A percentile compares a stretch with the other conserved stretches of the same genome.
Conservation (phyloP, 2,113 vertebrate species). For the Aplodontia rufa region DNA sequence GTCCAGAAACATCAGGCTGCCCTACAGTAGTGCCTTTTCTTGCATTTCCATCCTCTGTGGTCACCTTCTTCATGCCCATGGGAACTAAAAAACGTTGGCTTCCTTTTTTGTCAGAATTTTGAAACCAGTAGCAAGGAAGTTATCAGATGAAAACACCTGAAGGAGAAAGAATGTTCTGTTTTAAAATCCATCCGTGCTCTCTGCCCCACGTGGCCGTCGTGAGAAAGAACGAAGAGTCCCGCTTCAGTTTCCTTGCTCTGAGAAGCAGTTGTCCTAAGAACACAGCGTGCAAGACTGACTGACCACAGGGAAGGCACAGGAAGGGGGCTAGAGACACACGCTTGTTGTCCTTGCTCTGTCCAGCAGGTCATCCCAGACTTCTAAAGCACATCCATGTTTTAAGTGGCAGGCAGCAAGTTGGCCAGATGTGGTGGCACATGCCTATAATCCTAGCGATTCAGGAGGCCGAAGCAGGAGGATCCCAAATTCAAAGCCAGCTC, state of each 20-base stretch:
- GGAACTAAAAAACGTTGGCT: background rate
- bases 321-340: too few species aligned
- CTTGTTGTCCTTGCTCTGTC: background rate
- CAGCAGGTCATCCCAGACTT: fast-evolving
- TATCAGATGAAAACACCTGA: background rate
- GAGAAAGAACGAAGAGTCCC: background rate
- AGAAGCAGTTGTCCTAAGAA: too few species aligned
- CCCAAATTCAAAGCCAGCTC: too few species aligned
- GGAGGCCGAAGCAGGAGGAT: too few species aligned
- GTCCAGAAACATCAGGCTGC: background rate
- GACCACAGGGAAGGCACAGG: background rate
- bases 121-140: background rate
- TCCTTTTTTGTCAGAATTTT: too few species aligned
- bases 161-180: background rate
- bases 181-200: background rate
- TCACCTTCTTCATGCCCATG: background rate
- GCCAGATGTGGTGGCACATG: too few species aligned
- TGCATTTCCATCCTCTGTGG: background rate
- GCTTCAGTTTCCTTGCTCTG: background rate
- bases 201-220: too few species aligned
- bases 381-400: background rate
- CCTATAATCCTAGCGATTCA: too few species aligned
- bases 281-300: fast-evolving
- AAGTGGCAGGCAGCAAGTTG: background rate
- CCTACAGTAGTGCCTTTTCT: background rate